Base-by-base conservation (phyloP, 2,888 invertebrate genomes). In the Ectemnius continuus region DNA sequence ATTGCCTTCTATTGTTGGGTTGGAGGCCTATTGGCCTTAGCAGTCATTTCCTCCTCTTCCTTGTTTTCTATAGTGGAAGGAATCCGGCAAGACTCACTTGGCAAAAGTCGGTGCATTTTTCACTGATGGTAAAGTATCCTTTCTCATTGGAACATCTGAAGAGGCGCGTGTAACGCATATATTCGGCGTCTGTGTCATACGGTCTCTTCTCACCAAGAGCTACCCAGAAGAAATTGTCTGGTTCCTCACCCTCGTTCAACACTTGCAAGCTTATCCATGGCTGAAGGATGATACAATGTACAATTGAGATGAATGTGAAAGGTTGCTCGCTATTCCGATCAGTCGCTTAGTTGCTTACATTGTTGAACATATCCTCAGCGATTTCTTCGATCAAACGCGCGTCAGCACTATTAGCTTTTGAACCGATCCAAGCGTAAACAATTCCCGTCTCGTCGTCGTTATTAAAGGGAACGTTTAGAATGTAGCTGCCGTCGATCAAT, bases 111-210 rank as follows among this genome's bases (percentile, higher is more conserved):
- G 97, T 96, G 92, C 99, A 99, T 91, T 99, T 99, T 91, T 99
- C 99, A 0, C 99, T 99, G 56, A 99, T 98, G 0, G 97, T 97
- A 91, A 99, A 99, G 92, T 99, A 99, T 4, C 99, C 99, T 90
- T 99, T 99, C 90, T 99, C 99, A 91, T 99, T 99, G 60, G 99
- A 99, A 91, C 99, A 99, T 67, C 99, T 94, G 92, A 99, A 99
- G 52, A 99, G 93, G 62, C 99, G 93, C 1, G 98, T 97, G 91
- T 94, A 97, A 87, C 96, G 94, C 95, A 99, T 98, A 90, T 96
- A 99, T 57, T 95, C 95, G 0, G 98, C 97, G 88, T 97, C 95
- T 4, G 93, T 93, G 71, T 98, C 98, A 90, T 98, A 97, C 0
- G 95, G 94, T 90, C 97, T 98, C 86, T 95, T 95, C 0, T 98